These are phyloP conservation scores for Epiblema foenella DNA, from an alignment of 2,888 invertebrate species.

Conservation along the genomic window DNA sequence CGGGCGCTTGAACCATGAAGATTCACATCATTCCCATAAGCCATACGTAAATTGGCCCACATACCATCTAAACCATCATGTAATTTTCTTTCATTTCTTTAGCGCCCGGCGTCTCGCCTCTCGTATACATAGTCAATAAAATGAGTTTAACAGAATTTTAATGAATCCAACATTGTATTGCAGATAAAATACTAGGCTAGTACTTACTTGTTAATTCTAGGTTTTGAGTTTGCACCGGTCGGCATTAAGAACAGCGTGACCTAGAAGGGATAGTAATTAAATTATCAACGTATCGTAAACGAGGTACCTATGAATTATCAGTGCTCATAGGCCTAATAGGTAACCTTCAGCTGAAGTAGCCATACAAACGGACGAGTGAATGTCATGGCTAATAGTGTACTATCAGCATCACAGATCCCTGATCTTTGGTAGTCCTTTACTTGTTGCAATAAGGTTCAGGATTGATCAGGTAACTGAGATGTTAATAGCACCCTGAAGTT, in stretches of 20 bases:
- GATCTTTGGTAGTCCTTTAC: too few relatives aligned
- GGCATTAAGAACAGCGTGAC: slow-evolving; percentile 2
- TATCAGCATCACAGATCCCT: too few relatives aligned
- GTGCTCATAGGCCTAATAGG: slow-evolving; percentile 7
- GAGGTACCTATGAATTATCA: slow-evolving; percentile 19
- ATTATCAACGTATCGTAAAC: slow-evolving; percentile 28
- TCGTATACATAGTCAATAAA: neutral
- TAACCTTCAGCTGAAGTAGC: slow-evolving; percentile 8
- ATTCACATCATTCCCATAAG: neutral
- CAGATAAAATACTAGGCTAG: neutral
- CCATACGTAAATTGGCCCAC: neutral
- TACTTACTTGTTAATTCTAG: slow-evolving; percentile 14
- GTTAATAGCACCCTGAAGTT: too few relatives aligned
- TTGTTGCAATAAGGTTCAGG: too few relatives aligned
- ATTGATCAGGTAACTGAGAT: too few relatives aligned
- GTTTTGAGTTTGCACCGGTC: slow-evolving; percentile 19
- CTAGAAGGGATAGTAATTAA: slow-evolving; percentile 34
- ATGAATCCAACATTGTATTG: slow-evolving; percentile 10
- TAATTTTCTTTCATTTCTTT: neutral
- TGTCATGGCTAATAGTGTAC: too few relatives aligned
- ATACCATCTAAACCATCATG: neutral
- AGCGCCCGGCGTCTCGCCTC: too few relatives aligned
- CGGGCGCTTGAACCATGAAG: neutral
- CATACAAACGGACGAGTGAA: too few relatives aligned
- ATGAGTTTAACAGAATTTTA: neutral